Base-by-base conservation (phyloP, 2,113 vertebrate species). In the Verasper variegatus region DNA sequence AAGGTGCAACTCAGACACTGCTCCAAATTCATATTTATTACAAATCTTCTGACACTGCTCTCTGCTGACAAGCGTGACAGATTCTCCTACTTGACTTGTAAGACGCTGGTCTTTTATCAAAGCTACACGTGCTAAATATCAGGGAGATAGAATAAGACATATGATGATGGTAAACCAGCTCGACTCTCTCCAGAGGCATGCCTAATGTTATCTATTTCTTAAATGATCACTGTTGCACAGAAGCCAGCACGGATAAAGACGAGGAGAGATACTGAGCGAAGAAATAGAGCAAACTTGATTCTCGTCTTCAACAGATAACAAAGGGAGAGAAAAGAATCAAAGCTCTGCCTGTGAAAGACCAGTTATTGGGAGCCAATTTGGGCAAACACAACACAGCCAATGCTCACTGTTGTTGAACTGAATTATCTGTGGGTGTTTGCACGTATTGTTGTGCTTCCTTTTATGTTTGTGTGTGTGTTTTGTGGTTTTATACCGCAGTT, bases 401-500 rank as follows among this genome's bases (percentile, higher is more conserved):
- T 42, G 14, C 12, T 21, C 7, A 9, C 17, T 57, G 71, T 76
- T 57, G 18, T 27, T 65, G 5, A 26, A 42, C 4, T 27, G 72
- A 63, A 54, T 57, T 8, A 9, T 3, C 12, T 40, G 21, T 31
- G 1, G 57, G 51, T 47, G 56, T 55, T 54, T 49, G 26, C 18
- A 12, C 52, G 49, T 57, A 55, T 42, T 42, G 40, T 13, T 4
- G 40, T 42, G 40, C 40, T 42, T 11, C 49, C 0, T 21, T 13
- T 37, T 31, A 13, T 68, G 11, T 35, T 15, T 66, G 1, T 65
- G 52, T 49, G 52, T 49, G 58, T 58, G 26, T 3, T 17, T 54
- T 56, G 11, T 64, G 4, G 49, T 92, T 95, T 95, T 92, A 42
- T 42, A 99, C 98, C 97, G 23, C 98, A 99, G 84, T 92, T 96